Evolutionary conservation across 2,797 vertebrate genomes (phyloP).

Genomic region (Xerus rutilus): DNA sequence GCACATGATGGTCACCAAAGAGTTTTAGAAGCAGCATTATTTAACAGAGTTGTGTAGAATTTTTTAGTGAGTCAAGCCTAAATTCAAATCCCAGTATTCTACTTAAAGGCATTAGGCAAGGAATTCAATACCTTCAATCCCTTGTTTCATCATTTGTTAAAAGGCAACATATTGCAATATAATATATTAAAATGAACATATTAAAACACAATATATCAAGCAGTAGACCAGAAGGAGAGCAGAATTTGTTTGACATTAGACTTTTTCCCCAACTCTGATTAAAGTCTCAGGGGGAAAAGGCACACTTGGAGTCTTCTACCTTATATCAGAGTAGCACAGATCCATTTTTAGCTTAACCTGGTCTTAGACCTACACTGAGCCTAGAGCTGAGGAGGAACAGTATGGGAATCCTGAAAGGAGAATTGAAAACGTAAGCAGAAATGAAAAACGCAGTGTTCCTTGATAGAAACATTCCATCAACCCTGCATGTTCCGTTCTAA

Average conservation of each 20-base stretch:
- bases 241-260: not conserved
- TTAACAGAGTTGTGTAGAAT: slow-evolving; percentile 11
- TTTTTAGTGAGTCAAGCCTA: not conserved
- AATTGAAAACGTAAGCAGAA: slow-evolving; percentile 6
- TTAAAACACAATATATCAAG: not conserved
- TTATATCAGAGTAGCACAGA: not conserved
- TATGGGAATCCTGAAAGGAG: not conserved
- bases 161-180: not conserved
- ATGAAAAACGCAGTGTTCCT: not conserved
- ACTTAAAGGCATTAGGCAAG: not conserved
- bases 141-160: slow-evolving; percentile 1
- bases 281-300: not conserved
- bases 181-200: not conserved
- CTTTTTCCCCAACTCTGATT: not conserved
- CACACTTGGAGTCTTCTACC: not conserved
- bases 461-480: not conserved
- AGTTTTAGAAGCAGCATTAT: not conserved
- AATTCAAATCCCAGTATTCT: not conserved
- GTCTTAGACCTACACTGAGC: not conserved
- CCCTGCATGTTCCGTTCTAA: not conserved
- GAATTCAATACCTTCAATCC: not conserved
- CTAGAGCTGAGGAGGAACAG: not conserved
- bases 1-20: not conserved
- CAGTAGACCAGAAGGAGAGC: not conserved
- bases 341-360: not conserved